phyloP scores from a whole-genome alignment of 2,797 vertebrate species.

The Myioborus melanocephalus region DNA sequence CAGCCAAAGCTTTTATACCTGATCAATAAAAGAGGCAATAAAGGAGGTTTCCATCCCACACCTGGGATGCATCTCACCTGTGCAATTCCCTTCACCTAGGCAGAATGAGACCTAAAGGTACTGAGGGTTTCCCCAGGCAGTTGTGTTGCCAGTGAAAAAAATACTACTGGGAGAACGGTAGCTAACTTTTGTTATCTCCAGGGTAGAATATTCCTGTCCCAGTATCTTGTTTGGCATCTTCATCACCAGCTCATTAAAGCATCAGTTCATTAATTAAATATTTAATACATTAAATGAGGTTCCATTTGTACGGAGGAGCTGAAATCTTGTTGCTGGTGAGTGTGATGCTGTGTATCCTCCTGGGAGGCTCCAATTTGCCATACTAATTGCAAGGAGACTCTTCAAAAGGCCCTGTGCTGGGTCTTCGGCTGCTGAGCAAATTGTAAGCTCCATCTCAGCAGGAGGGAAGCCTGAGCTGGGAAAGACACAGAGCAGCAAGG shows the following conservation, averaged over 20 bases:
- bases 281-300: constrained; percentile 72
- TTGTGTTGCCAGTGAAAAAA: constrained; percentile 9
- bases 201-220: constrained; percentile 45
- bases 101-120: neutral
- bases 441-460: constrained; percentile 2
- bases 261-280: constrained; percentile 77
- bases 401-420: constrained; percentile 63
- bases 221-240: constrained; percentile 67
- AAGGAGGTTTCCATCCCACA: constrained; percentile 24
- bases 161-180: constrained; percentile 29
- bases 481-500: neutral
- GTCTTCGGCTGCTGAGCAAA: constrained; percentile 61
- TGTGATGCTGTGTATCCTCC: constrained; percentile 63
- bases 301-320: constrained; percentile 59
- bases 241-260: constrained; percentile 72
- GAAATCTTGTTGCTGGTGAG: constrained; percentile 65
- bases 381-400: constrained; percentile 75
- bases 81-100: neutral
- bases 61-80: neutral
- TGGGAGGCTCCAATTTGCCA: constrained; percentile 73
- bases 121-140: neutral
- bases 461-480: constrained; percentile 28
- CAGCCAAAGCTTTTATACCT: neutral
- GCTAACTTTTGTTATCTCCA: constrained; percentile 33
- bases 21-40: neutral